These are phyloP conservation scores for Falco punctatus DNA, from an alignment of 2,113 vertebrate genomes.

Conservation along the genomic window DNA sequence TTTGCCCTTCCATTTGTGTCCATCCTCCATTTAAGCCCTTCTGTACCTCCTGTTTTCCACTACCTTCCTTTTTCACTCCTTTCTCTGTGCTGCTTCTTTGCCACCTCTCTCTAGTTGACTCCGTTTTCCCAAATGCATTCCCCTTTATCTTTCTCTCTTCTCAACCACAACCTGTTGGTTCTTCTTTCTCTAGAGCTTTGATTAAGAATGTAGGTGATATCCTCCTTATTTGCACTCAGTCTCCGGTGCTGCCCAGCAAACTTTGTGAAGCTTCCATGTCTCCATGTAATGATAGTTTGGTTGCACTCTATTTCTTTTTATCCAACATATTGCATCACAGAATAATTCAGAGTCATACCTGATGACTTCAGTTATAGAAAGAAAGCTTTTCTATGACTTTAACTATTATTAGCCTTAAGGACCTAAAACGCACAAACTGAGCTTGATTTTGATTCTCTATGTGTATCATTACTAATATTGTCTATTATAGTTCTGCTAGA, in stretches of 20 bases:
- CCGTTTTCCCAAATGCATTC: background rate
- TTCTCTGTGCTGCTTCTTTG: background rate
- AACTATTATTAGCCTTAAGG: background rate
- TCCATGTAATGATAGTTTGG: background rate
- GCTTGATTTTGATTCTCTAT: background rate
- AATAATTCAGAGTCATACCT: background rate
- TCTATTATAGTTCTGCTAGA: background rate
- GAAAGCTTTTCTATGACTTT: background rate
- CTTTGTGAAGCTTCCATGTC: background rate
- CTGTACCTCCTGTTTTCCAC: background rate
- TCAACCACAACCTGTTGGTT: background rate
- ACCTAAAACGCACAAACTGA: background rate
- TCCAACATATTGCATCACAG: background rate
- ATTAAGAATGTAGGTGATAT: background rate
- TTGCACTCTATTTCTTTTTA: background rate
- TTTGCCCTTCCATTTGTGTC: background rate
- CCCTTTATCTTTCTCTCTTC: background rate
- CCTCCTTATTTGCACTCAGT: background rate
- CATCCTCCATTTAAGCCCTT: background rate
- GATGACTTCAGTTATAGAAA: background rate
- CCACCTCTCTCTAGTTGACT: background rate
- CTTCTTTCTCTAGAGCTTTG: background rate
- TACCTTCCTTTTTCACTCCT: background rate
- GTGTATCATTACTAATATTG: background rate
- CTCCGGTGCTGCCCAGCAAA: background rate